These are phyloP conservation scores for Nansenia antarctica DNA, from an alignment of 2,113 vertebrate genomes.

Conservation along the genomic window DNA sequence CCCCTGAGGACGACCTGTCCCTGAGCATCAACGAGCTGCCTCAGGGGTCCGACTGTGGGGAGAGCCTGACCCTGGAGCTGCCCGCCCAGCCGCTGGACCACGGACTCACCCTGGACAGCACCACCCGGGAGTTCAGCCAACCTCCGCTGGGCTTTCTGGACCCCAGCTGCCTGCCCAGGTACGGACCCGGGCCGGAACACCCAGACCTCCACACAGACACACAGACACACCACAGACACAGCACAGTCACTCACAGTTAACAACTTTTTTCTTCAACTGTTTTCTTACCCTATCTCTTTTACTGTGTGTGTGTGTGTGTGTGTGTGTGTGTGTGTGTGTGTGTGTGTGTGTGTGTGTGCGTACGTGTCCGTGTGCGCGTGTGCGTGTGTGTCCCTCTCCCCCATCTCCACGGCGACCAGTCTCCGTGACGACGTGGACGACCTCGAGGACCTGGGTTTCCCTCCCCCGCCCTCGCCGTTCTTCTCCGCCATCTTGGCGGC, in stretches of 20 bases:
- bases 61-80: conserved; percentile 89
- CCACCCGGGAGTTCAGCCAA: conserved; percentile 59
- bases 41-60: conserved; percentile 88
- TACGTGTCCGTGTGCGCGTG: too few relatives aligned
- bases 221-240: conserved; percentile 13
- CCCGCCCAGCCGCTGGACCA: conserved; percentile 60
- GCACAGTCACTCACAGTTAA: conserved; percentile 1
- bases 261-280: too few relatives aligned
- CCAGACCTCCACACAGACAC: conserved; percentile 16
- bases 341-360: too few relatives aligned
- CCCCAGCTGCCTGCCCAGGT: conserved; percentile 87
- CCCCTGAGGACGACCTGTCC: conserved; percentile 89
- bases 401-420: conserved; percentile 62
- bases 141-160: conserved; percentile 77
- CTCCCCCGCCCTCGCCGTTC: conserved; percentile 95
- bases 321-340: too few relatives aligned
- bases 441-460: conserved; percentile 78
- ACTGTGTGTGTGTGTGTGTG: too few relatives aligned
- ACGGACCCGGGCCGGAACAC: conserved; percentile 74
- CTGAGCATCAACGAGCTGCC: conserved; percentile 87
- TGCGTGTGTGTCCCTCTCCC: not conserved
- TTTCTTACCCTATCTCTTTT: too few relatives aligned
- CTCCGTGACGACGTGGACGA: conserved; percentile 87
- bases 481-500: conserved; percentile 98
- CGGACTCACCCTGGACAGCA: conserved; percentile 39